phyloP scores from a whole-genome alignment of 1,140 invertebrate genomes.

The Drosophila orena region DNA sequence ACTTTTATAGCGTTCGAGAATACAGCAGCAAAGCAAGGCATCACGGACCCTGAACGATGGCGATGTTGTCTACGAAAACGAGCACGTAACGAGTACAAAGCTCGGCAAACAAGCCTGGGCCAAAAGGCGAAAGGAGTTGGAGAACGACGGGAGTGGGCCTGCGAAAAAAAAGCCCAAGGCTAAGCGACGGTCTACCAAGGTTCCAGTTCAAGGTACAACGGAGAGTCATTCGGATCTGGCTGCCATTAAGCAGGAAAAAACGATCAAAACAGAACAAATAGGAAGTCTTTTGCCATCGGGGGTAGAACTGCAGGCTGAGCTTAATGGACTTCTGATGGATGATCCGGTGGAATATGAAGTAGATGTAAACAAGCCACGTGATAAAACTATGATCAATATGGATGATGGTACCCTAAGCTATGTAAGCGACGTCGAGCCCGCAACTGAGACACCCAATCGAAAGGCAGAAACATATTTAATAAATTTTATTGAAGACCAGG shows the following conservation, averaged over 20 bases:
- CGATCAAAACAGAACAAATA: slow-evolving; percentile 50
- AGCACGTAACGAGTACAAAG: slow-evolving; percentile 61
- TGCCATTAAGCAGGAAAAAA: slow-evolving; percentile 50
- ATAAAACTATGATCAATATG: slow-evolving; percentile 45
- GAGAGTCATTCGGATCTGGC: not conserved
- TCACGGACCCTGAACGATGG: slow-evolving; percentile 53
- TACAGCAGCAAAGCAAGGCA: slow-evolving; percentile 53
- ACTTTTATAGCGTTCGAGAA: slow-evolving; percentile 36
- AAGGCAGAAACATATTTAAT: slow-evolving; percentile 41
- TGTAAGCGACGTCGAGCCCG: slow-evolving; percentile 27
- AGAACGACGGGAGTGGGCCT: slow-evolving; percentile 8
- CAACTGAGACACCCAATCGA: slow-evolving; percentile 3
- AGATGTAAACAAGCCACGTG: slow-evolving; percentile 22
- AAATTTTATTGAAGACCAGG: slow-evolving; percentile 33
- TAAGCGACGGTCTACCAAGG: not conserved
- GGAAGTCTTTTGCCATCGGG: slow-evolving; percentile 20
- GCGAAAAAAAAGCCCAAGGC: slow-evolving; percentile 26
- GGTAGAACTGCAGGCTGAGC: slow-evolving; percentile 50
- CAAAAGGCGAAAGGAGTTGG: slow-evolving; percentile 35
- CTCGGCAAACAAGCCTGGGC: slow-evolving; percentile 59
- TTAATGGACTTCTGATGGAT: slow-evolving; percentile 59
- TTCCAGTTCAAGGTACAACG: not conserved
- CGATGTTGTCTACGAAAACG: slow-evolving; percentile 73
- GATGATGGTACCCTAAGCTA: slow-evolving; percentile 49
- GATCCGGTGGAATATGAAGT: slow-evolving; percentile 18